A percentile compares a stretch with the other conserved stretches of the same genome.
Evolutionary conservation across 2,888 invertebrate species (phyloP).

Genomic region (Megamerina dolium): DNA sequence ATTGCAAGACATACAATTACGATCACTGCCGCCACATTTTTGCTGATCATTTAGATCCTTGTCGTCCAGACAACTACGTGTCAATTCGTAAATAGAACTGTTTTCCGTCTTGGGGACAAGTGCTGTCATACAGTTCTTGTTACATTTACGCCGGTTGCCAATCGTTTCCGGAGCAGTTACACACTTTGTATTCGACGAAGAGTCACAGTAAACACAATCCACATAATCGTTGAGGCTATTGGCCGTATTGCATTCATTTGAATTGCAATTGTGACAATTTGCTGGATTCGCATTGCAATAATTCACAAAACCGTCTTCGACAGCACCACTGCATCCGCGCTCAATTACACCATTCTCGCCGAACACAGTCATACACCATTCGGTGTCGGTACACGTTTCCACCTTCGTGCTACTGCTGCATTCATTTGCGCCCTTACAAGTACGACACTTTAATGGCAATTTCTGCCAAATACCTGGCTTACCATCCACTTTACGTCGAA

Average conservation of each 20-base stretch:
- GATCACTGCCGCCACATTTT: conserved; percentile 20
- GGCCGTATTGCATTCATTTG: conserved; percentile 38
- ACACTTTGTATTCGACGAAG: conserved; percentile 25
- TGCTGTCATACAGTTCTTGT: conserved; percentile 37
- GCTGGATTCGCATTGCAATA: conserved; percentile 31
- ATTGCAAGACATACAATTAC: conserved; percentile 28
- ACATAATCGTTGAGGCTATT: conserved; percentile 22
- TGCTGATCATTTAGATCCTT: conserved; percentile 32
- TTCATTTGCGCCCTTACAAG: conserved; percentile 23
- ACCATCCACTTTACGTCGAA: conserved; percentile 31
- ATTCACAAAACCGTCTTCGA: conserved; percentile 24
- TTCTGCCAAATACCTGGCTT: conserved; percentile 39
- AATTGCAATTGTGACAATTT: conserved; percentile 39
- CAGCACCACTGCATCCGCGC: conserved; percentile 35
- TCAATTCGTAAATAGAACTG: conserved; percentile 20
- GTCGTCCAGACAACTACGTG: conserved; percentile 39
- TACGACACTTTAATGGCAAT: conserved; percentile 34
- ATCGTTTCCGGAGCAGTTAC: conserved; percentile 21
- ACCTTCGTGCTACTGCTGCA: conserved; percentile 13
- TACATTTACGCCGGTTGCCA: conserved; percentile 27
- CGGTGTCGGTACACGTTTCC: conserved; percentile 16
- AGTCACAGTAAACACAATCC: conserved; percentile 36
- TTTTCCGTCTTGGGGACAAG: conserved; percentile 17
- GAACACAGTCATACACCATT: conserved; percentile 41
- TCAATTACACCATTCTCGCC: conserved; percentile 23